Conservation (phyloP, 2,113 vertebrate species). For the Brienomyrus longianalis region DNA sequence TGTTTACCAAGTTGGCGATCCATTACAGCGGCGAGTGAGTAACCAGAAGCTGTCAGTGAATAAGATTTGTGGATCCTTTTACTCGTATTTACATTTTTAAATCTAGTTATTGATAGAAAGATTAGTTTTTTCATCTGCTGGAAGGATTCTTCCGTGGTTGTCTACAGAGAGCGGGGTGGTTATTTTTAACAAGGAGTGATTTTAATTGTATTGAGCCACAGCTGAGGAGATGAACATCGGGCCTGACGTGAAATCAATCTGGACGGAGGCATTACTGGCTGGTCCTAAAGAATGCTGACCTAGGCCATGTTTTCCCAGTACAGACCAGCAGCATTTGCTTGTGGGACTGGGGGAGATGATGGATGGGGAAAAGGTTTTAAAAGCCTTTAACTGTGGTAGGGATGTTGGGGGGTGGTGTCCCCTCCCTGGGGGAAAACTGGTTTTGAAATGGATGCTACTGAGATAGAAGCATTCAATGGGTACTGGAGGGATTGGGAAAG, state of each 20-base stretch:
- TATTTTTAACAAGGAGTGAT: neutral
- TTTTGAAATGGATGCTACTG: neutral
- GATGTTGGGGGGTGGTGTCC: neutral
- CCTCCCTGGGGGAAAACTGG: neutral
- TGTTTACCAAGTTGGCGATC: neutral
- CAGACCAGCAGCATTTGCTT: neutral
- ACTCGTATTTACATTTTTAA: neutral
- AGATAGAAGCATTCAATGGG: neutral
- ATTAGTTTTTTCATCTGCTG: neutral
- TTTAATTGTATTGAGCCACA: constrained; percentile 1
- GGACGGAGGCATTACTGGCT: neutral
- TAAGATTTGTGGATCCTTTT: neutral
- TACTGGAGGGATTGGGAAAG: neutral
- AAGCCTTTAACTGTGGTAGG: neutral
- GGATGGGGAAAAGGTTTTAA: neutral
- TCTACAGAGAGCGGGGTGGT: neutral
- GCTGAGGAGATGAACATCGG: neutral
- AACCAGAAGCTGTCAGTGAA: neutral
- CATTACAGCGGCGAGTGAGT: neutral
- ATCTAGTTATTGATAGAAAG: neutral
- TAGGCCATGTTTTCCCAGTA: neutral
- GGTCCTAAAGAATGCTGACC: neutral
- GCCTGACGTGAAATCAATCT: neutral
- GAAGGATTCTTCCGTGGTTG: neutral
- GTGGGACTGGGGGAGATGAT: neutral